Percentiles rank a stretch among this genome's conserved stretches.
These are phyloP conservation scores for Watsonalla binaria DNA, from an alignment of 2,888 invertebrate genomes.

Conservation along the genomic window DNA sequence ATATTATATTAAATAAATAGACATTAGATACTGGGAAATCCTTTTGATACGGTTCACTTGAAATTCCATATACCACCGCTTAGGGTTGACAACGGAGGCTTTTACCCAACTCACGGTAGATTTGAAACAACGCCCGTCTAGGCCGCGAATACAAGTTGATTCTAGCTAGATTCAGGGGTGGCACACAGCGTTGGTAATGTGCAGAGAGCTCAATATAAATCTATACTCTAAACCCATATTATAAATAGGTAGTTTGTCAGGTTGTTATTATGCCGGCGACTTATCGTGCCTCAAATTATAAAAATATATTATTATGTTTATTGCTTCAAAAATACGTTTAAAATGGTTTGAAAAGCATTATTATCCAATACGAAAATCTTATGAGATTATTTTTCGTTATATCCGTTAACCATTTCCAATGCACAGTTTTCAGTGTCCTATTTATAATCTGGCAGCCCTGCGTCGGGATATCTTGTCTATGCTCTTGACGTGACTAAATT, in stretches of 20 bases:
- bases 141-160: conserved; percentile 16
- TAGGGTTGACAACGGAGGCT: conserved; percentile 22
- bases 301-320: no score
- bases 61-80: conserved; percentile 34
- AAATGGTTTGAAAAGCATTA: no score
- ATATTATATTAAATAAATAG: conserved; percentile 21
- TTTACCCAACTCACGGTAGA: conserved; percentile 39
- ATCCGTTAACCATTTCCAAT: no score
- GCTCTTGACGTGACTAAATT: conserved; percentile 28
- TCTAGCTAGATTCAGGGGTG: conserved; percentile 9
- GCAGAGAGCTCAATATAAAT: no score
- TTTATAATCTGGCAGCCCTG: neutral
- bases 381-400: no score
- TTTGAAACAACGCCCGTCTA: conserved; percentile 37
- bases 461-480: conserved; percentile 3
- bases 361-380: no score
- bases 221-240: no score
- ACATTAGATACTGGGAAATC: conserved; percentile 24
- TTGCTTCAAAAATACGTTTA: no score
- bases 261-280: no score
- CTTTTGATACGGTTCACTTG: conserved; percentile 30
- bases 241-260: no score
- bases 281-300: no score
- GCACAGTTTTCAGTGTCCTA: neutral
- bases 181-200: neutral